Base-by-base conservation (phyloP, 1,140 invertebrate genomes). In the Whitmania pigra region DNA sequence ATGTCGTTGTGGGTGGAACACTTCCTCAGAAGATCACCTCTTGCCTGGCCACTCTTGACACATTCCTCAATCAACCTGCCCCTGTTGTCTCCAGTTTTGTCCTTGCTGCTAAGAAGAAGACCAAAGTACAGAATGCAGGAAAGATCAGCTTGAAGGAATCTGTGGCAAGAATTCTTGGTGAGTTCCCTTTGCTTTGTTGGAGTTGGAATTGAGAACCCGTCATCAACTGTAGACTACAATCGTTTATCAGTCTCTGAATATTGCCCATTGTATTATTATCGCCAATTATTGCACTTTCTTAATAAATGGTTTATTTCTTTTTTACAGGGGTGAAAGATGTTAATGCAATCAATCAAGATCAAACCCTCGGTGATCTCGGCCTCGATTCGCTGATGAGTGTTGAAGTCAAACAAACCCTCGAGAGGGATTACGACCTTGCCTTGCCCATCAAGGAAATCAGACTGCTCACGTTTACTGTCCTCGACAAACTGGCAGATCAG, bases 361-460 rank as follows among this genome's bases (percentile, higher is more conserved):
- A 88, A 0, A 90, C 87, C 27, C 83, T 99, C 9, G 90, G 90
- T 18, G 94, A 98, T 80, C 85, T 98, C 11, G 94, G 95, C 67
- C 92, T 98, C 87, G 95, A 98, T 78, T 97, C 93, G 0, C 83
- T 99, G 53, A 97, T 98, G 94, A 93, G 92, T 71, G 92, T 95
- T 0, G 95, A 98, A 85, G 93, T 98, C 73, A 97, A 97, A 82
- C 94, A 97, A 80, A 93, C 90, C 0, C 82, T 98, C 13, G 94
- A 98, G 80, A 86, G 93, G 71, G 91, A 92, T 75, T 94, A 90
- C 81, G 92, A 96, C 80, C 79, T 96, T 36, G 86, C 91, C 0
- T 81, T 97, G n/a, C 89, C 89, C 54, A 88, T 92, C 57, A 88
- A 90, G 78, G 93, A 97, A 80, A 94, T 98, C 76, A 87, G 94